These are phyloP conservation scores for Cantharis nigra DNA, from an alignment of 2,888 invertebrate species.

Conservation along the genomic window DNA sequence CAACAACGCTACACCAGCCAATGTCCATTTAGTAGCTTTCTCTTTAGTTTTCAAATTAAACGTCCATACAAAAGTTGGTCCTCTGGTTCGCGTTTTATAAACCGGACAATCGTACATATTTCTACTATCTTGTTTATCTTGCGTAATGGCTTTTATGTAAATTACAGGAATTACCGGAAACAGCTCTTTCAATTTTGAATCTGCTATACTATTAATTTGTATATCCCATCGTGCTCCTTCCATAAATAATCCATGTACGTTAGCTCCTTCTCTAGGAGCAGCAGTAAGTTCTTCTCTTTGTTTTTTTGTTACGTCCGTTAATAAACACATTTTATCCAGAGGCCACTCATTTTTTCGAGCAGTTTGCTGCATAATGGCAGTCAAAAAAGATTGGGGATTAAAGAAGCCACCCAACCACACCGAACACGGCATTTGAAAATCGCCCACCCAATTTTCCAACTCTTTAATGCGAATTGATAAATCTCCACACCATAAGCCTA, in stretches of 20 bases:
- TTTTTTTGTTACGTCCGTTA: constrained; percentile 94
- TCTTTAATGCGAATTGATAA: constrained; percentile 78
- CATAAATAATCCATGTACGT: constrained; percentile 87
- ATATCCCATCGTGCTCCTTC: constrained; percentile 95
- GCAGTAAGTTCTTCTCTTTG: constrained; percentile 80
- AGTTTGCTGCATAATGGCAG: constrained; percentile 97
- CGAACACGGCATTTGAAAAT: constrained; percentile 83
- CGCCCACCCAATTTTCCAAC: constrained; percentile 85
- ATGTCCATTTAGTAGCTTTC: constrained; percentile 87
- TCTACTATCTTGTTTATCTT: constrained; percentile 86
- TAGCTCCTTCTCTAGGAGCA: constrained; percentile 89
- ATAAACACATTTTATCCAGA: constrained; percentile 92
- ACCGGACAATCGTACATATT: constrained; percentile 93
- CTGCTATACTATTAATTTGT: constrained; percentile 74
- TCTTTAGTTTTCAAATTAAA: constrained; percentile 91
- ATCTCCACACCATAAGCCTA: constrained; percentile 88
- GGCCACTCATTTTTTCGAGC: constrained; percentile 96
- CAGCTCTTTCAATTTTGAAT: constrained; percentile 86
- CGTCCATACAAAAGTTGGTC: constrained; percentile 94
- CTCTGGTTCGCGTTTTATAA: constrained; percentile 87
- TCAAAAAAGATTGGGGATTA: constrained; percentile 95
- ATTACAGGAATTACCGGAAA: constrained; percentile 91
- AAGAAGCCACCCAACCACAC: constrained; percentile 96
- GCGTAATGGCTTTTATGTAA: constrained; percentile 82
- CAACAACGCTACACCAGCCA: constrained; percentile 90